phyloP scores from a whole-genome alignment of 2,113 vertebrate species.

The Odocoileus hemionus region DNA sequence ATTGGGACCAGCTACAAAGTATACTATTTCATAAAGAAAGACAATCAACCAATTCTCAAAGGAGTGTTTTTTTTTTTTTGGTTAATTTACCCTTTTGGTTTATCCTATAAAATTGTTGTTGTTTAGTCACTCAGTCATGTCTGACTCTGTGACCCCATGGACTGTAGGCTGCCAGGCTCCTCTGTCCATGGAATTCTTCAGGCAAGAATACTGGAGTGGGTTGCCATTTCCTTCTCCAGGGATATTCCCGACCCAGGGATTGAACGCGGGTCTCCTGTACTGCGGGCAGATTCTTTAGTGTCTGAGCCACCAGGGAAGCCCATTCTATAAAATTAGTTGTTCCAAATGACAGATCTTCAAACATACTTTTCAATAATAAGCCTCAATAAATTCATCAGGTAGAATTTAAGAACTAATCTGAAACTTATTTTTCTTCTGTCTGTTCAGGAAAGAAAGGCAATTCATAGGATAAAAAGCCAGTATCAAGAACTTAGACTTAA shows the following conservation, averaged over 20 bases:
- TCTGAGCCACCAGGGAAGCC: not conserved
- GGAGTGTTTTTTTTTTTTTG: not conserved
- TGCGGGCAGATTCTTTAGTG: not conserved
- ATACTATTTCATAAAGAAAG: conserved; percentile 28
- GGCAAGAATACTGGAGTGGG: not conserved
- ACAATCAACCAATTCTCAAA: conserved; percentile 37
- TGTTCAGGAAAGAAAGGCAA: conserved; percentile 44
- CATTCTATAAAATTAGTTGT: not conserved
- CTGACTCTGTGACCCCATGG: not conserved
- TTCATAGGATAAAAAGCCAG: conserved; percentile 45
- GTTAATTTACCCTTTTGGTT: not conserved
- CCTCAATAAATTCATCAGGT: not conserved
- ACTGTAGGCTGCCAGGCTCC: not conserved
- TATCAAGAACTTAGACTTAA: conserved; percentile 35
- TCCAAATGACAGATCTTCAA: conserved; percentile 42
- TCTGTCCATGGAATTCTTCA: not conserved
- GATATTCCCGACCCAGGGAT: not conserved
- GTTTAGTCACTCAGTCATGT: not conserved
- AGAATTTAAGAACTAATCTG: not conserved
- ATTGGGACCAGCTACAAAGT: not conserved
- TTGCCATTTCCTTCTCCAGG: not conserved
- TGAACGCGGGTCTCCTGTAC: not conserved
- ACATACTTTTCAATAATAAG: conserved; percentile 60
- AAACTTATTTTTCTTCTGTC: conserved; percentile 51
- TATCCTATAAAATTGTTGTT: conserved; percentile 10